These are phyloP conservation scores for Anabas testudineus DNA, from an alignment of 2,797 vertebrate genomes.

Conservation along the genomic window DNA sequence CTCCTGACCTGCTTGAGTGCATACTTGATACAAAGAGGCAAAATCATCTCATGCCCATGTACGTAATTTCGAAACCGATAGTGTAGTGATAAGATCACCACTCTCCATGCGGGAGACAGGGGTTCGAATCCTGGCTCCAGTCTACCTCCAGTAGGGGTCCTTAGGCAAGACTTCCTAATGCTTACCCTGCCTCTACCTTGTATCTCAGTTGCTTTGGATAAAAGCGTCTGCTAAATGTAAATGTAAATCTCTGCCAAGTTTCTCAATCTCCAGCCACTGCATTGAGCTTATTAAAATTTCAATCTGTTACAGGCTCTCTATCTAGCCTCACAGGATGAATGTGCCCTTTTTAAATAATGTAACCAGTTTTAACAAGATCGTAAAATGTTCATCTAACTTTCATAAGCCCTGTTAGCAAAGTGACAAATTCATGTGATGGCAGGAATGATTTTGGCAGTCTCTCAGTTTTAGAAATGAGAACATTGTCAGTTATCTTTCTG, in stretches of 20 bases:
- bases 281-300: slow-evolving; percentile 82
- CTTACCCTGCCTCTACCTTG: no score
- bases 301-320: slow-evolving; percentile 71
- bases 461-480: slow-evolving; percentile 45
- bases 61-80: slow-evolving; percentile 70
- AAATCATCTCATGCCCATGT: slow-evolving; percentile 63
- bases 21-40: slow-evolving; percentile 57
- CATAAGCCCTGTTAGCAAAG: slow-evolving; percentile 83
- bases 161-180: no score
- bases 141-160: no score
- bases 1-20: slow-evolving; percentile 65
- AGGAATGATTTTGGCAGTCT: slow-evolving; percentile 56
- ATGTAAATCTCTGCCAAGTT: slow-evolving; percentile 78
- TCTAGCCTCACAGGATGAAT: slow-evolving; percentile 77
- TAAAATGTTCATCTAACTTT: slow-evolving; percentile 86
- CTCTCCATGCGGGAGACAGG: no score
- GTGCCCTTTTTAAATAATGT: slow-evolving; percentile 87
- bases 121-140: no score
- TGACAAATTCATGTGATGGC: slow-evolving; percentile 73
- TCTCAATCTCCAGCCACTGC: slow-evolving; percentile 67
- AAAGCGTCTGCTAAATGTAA: no score
- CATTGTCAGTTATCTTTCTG: neutral
- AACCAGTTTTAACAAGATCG: slow-evolving; percentile 87
- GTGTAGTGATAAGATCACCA: no score
- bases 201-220: no score